Evolutionary conservation across 1,140 invertebrate genomes (phyloP).

Genomic region (Octopus sinensis): DNA sequence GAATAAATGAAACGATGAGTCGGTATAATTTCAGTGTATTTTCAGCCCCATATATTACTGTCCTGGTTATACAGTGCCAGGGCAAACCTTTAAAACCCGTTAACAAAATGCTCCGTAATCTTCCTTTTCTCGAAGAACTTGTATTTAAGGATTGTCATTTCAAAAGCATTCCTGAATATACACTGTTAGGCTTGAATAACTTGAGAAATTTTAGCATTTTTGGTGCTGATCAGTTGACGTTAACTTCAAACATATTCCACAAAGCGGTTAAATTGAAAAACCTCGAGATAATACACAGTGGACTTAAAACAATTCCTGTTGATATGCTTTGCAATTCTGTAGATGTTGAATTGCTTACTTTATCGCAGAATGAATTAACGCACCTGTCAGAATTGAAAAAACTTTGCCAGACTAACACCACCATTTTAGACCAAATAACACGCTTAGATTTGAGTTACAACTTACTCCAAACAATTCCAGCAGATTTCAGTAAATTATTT

Average conservation of each 20-base stretch:
- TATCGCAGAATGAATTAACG: constrained; percentile 25
- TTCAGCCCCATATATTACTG: neutral
- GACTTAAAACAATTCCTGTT: neutral
- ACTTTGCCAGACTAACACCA: constrained; percentile 10
- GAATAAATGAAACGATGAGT: neutral
- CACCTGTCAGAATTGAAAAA: constrained; percentile 20
- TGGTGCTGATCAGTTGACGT: constrained; percentile 18
- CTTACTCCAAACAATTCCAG: constrained; percentile 18
- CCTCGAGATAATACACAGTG: constrained; percentile 26
- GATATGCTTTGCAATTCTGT: constrained; percentile 18
- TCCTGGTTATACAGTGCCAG: neutral
- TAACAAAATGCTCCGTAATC: neutral
- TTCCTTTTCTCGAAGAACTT: neutral
- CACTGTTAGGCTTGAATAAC: constrained; percentile 24
- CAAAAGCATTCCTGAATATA: neutral
- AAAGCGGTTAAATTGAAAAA: constrained; percentile 16
- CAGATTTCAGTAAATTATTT: constrained; percentile 18
- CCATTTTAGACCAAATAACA: constrained; percentile 14
- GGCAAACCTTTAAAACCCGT: neutral
- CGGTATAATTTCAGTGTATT: constrained; percentile 9
- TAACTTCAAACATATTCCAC: constrained; percentile 21
- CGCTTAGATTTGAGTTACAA: constrained; percentile 29
- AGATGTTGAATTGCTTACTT: constrained; percentile 21
- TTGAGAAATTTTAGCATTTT: constrained; percentile 26
- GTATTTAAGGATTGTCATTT: constrained; percentile 9